phyloP scores from a whole-genome alignment of 2,888 invertebrate species.

The Aproaerema taeniolella region DNA sequence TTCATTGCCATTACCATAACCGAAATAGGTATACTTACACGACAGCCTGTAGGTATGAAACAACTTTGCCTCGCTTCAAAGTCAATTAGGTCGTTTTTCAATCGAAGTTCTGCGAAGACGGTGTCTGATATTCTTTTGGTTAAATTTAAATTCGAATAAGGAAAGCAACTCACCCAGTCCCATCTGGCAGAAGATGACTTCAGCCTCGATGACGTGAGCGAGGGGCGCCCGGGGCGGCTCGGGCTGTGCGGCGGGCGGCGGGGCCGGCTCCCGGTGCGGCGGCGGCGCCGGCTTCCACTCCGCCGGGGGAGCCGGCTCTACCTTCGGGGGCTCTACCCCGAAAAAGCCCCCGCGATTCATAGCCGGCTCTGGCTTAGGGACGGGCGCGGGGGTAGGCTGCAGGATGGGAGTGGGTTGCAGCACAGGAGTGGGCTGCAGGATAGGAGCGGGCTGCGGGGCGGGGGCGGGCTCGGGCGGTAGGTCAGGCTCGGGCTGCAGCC shows the following conservation, averaged over 20 bases:
- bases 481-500: conserved; percentile 24
- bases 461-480: conserved; percentile 31
- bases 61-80: too few relatives aligned
- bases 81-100: too few relatives aligned
- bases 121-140: too few relatives aligned
- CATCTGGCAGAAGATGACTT: conserved; percentile 84
- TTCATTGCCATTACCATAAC: too few relatives aligned
- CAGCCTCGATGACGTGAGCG: conserved; percentile 79
- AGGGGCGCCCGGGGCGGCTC: conserved; percentile 46
- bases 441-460: conserved; percentile 25
- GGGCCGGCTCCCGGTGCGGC: conserved; percentile 17
- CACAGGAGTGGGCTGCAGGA: conserved; percentile 13
- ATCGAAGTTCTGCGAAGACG: too few relatives aligned
- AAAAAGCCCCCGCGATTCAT: too few relatives aligned
- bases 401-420: conserved; percentile 49
- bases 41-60: too few relatives aligned
- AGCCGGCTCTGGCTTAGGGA: conserved; percentile 15
- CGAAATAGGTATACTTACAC: too few relatives aligned
- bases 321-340: conserved; percentile 20
- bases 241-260: conserved; percentile 22
- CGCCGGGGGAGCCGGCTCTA: conserved; percentile 25
- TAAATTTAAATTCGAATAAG: too few relatives aligned
- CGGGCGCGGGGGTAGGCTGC: too few relatives aligned
- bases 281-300: conserved; percentile 22
- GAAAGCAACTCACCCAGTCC: conserved; percentile 81